Base-by-base conservation (phyloP, 2,888 invertebrate genomes). In the Nomada goodeniana region DNA sequence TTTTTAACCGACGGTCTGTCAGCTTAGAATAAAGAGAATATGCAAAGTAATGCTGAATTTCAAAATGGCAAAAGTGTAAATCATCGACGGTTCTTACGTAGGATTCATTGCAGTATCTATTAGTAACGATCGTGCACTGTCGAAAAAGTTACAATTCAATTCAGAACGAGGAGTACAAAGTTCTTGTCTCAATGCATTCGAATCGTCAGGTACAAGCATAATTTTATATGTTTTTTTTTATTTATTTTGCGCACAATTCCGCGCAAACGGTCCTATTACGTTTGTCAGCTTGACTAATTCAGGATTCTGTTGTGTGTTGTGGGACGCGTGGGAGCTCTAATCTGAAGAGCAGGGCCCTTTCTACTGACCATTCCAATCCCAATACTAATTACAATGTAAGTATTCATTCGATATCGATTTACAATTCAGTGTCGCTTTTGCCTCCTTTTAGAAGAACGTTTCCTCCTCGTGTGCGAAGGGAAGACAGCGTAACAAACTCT, bases 301-400 rank as follows among this genome's bases (percentile, higher is more conserved):
- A 93, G 90, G 90, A 93, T 93, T 93, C 92, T 93, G 91, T 92
- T 93, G 91, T 92, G 93, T 93, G 92, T 93, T 93, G 93, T 93
- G 93, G 93, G 91, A 92, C 92, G 91, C 92, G 92, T 92, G 93
- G 93, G 93, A 93, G 93, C 92, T 92, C 92, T 93, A 92, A 93
- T 92, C 91, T 88, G 92, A 93, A 91, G 92, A 91, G 92, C 92
- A 92, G 92, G 92, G 89, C 92, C 91, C 92, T 92, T 89, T 92
- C 92, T 93, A 93, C 93, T 93, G 92, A 93, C 92, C 92, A 93
- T 92, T 91, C 92, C 92, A 92, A 92, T 92, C 92, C 93, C 91
- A 91, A 93, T 93, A 93, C 93, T 93, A 93, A 93, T 93, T 92
- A 89, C 91, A 92, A 93, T 92, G 93, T 93, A 93, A 93, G 93